These are phyloP conservation scores for Tryphoninae sp. DNA, from an alignment of 2,888 invertebrate species.

Conservation along the genomic window DNA sequence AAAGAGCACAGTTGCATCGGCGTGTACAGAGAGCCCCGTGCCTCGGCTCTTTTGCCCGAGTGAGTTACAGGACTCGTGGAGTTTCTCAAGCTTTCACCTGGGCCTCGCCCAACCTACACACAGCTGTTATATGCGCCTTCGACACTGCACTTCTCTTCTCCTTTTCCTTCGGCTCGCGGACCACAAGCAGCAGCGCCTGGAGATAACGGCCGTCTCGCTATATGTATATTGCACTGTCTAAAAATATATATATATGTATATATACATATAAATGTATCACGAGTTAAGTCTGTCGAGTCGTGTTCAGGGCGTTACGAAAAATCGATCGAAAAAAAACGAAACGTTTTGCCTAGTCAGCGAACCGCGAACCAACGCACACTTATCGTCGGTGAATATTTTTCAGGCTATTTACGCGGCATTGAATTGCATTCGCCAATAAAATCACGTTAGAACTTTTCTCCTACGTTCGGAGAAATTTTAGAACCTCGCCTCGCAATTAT, in stretches of 20 bases:
- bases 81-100: slow-evolving; percentile 78
- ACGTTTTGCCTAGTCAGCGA: slow-evolving; percentile 71
- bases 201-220: slow-evolving; percentile 64
- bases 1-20: slow-evolving; percentile 25
- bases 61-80: slow-evolving; percentile 62
- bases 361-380: slow-evolving; percentile 75
- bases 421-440: slow-evolving; percentile 30
- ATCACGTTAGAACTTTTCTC: slow-evolving; percentile 8
- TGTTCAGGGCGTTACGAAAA: slow-evolving; percentile 68
- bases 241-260: slow-evolving; percentile 28
- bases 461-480: slow-evolving; percentile 36
- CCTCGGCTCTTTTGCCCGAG: slow-evolving; percentile 54
- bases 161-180: slow-evolving; percentile 47
- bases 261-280: slow-evolving; percentile 16
- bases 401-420: neutral
- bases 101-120: slow-evolving; percentile 71
- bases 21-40: slow-evolving; percentile 20
- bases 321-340: slow-evolving; percentile 51
- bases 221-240: slow-evolving; percentile 45
- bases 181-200: slow-evolving; percentile 38
- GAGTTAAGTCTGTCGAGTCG: slow-evolving; percentile 44
- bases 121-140: slow-evolving; percentile 55
- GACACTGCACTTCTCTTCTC: slow-evolving; percentile 43
- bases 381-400: slow-evolving; percentile 17
- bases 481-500: slow-evolving; percentile 15